Evolutionary conservation across 2,797 vertebrate genomes (phyloP), one percentile per base, ranked within the genome.

Genomic region (Huso huso): DNA sequence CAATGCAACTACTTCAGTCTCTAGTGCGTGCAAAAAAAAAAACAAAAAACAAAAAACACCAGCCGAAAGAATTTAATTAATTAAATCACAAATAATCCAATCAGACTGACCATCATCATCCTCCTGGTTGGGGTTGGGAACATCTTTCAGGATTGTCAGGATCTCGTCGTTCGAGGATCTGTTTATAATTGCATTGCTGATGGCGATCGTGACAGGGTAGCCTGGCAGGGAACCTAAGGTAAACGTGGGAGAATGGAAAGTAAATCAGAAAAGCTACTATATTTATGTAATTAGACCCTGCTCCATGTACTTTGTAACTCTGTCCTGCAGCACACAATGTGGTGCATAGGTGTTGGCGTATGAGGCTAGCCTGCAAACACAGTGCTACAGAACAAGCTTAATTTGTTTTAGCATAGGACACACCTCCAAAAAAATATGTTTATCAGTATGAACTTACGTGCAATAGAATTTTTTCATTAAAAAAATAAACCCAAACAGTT

Each of bases 61-160:
- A 37, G 37, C 37, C 37, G 6, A 3, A 53, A 53, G 8, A 53
- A 53, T 9, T 53, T 11, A 51, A 61, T 53, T 11, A 51, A 61
- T 37, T 13, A n/a, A 73, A 7, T 62, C 2, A 58, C 10, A 50
- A n/a, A 61, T 12, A 23, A 8, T 15, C 2, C 10, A 60, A 62
- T 60, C 23, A 57, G 8, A 67, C 80, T 75, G 74, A 96, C 95
- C 96, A 4, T 95, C 93, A 6, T 99, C 95, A 0, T 98, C 95
- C 51, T 98, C 96, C 79, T 99, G 94, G 81, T 98, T 99, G 62
- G 95, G 95, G 84, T 99, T 98, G 70, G 94, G 94, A 60, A 98
- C 90, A 3, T 99, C 95, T 83, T 96, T 98, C 68, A 99, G 88
- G 80, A 93, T 84, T 67, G 86, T 80, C 72, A 99, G 87, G 81